phyloP scores from a whole-genome alignment of 1,140 invertebrate species.

The Harlomillsia oculata region DNA sequence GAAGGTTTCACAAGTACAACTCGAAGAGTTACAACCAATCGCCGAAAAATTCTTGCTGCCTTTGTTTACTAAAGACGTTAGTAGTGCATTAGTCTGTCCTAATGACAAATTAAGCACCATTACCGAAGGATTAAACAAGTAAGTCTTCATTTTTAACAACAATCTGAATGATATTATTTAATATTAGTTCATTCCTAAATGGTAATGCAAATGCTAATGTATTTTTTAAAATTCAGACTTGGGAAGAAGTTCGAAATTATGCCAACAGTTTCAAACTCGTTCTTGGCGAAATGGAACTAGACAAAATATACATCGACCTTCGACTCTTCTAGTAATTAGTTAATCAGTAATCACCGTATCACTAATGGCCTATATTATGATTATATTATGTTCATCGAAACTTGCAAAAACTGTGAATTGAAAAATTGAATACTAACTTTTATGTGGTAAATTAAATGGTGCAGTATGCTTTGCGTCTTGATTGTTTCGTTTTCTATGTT shows the following conservation, averaged over 20 bases:
- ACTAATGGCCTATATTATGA: no score
- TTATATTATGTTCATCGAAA: no score
- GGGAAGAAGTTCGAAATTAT: conserved; percentile 20
- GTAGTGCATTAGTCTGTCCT: conserved; percentile 61
- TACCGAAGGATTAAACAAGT: conserved; percentile 55
- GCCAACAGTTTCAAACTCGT: conserved; percentile 20
- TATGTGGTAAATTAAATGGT: no score
- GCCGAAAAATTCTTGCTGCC: conserved; percentile 58
- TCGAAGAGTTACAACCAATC: conserved; percentile 53
- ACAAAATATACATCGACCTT: background rate
- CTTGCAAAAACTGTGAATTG: no score
- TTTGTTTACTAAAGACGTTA: conserved; percentile 50
- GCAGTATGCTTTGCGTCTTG: no score
- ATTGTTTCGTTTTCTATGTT: no score
- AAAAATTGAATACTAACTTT: no score
- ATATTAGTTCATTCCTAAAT: background rate
- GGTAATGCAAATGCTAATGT: no score
- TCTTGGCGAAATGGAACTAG: conserved; percentile 23
- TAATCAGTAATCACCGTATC: no score
- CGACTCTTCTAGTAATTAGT: no score
- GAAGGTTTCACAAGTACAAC: conserved; percentile 54
- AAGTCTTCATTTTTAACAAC: conserved; percentile 36
- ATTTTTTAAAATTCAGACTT: conserved; percentile 8
- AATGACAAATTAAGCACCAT: conserved; percentile 62
- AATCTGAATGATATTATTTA: background rate